phyloP scores from a whole-genome alignment of 2,113 vertebrate species.

The Phrynosoma platyrhinos region DNA sequence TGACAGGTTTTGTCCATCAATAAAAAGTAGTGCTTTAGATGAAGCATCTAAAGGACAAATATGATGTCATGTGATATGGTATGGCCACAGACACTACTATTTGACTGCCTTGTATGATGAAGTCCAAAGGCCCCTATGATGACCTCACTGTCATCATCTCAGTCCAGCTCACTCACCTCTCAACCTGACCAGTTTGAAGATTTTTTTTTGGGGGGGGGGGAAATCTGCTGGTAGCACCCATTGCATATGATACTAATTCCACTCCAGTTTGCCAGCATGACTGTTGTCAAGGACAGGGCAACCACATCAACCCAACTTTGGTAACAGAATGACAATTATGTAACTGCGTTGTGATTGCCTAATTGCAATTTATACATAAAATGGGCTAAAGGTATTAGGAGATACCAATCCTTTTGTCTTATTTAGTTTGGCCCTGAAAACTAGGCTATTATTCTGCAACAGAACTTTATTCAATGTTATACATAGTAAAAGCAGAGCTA shows the following conservation, averaged over 20 bases:
- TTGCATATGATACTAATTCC: neutral
- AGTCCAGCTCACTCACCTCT: no score
- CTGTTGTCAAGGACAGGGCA: neutral
- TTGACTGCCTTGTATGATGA: no score
- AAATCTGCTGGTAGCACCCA: neutral
- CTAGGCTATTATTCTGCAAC: neutral
- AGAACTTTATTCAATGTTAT: conserved; percentile 1
- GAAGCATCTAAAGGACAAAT: no score
- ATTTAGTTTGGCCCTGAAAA: neutral
- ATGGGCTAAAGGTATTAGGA: neutral
- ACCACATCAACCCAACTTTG: neutral
- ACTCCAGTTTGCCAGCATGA: neutral
- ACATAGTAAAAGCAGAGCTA: neutral
- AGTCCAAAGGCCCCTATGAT: no score
- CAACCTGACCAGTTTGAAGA: neutral
- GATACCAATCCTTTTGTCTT: neutral
- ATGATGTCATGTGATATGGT: no score
- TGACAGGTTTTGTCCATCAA: no score
- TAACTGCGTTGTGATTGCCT: neutral
- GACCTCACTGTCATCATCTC: no score
- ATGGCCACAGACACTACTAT: no score
- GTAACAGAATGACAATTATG: neutral
- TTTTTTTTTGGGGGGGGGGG: neutral
- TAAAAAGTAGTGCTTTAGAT: no score
- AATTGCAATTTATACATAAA: neutral